phyloP scores from a whole-genome alignment of 2,113 vertebrate species.

The Bothrops jararaca region DNA sequence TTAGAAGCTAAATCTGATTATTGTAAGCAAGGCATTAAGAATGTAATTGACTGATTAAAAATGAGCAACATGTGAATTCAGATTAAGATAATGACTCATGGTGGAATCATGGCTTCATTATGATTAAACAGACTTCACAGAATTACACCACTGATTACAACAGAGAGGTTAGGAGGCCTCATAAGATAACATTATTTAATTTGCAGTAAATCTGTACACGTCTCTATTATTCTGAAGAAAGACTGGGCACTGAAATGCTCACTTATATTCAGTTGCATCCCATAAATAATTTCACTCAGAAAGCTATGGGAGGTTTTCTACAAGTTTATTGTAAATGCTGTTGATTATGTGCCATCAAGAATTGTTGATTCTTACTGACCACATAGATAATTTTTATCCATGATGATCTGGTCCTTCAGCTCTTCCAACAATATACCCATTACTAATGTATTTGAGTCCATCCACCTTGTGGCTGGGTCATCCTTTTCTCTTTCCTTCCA shows the following conservation, averaged over 20 bases:
- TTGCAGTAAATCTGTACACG: background rate
- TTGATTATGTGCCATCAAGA: background rate
- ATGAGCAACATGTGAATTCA: background rate
- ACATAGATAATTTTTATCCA: background rate
- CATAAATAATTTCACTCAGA: background rate
- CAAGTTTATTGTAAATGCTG: background rate
- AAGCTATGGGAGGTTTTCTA: background rate
- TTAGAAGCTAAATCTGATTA: conserved; percentile 32
- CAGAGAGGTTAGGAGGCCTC: background rate
- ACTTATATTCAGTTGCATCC: background rate
- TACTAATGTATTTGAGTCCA: background rate
- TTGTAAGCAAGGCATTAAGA: background rate
- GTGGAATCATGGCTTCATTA: conserved; percentile 2
- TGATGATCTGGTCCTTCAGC: background rate
- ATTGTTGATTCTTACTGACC: background rate
- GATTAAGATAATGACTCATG: conserved; percentile 12
- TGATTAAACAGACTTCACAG: background rate
- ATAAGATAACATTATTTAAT: background rate
- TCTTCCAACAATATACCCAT: background rate
- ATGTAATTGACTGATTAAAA: conserved; percentile 20
- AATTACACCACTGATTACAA: background rate
- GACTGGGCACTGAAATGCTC: background rate
- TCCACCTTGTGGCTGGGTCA: background rate
- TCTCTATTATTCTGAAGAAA: background rate
- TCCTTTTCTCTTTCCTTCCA: background rate